These are phyloP conservation scores for Anguilla marmorata DNA, from an alignment of 2,797 vertebrate genomes.

Conservation along the genomic window DNA sequence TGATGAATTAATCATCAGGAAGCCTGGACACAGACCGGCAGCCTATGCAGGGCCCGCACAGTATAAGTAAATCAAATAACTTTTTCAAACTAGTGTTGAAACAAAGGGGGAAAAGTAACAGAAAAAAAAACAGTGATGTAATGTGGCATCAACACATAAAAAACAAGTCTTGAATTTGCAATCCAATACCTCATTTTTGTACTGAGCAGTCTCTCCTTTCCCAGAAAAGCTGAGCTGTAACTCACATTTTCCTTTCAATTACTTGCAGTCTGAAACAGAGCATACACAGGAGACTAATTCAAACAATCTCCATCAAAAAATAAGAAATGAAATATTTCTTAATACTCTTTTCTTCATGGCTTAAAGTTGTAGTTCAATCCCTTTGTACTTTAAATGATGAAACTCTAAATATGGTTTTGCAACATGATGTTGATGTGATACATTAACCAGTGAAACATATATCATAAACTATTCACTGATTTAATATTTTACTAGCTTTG, in stretches of 20 bases:
- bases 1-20: slow-evolving; percentile 51
- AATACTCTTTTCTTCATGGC: neutral
- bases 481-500: neutral
- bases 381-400: neutral
- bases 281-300: neutral
- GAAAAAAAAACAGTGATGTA: neutral
- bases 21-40: slow-evolving; percentile 16
- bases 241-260: neutral
- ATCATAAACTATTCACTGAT: neutral
- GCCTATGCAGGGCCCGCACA: neutral
- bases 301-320: neutral
- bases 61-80: neutral
- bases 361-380: neutral
- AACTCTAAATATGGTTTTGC: neutral
- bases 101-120: neutral
- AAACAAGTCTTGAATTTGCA: neutral
- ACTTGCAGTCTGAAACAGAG: neutral
- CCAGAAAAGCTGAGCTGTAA: neutral
- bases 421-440: no score
- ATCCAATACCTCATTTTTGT: neutral
- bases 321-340: neutral
- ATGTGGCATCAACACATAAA: neutral
- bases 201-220: neutral
- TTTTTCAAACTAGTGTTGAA: neutral
- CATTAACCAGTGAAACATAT: neutral